Evolutionary conservation across 2,113 vertebrate species (phyloP).

Genomic region (Pygoscelis adeliae): DNA sequence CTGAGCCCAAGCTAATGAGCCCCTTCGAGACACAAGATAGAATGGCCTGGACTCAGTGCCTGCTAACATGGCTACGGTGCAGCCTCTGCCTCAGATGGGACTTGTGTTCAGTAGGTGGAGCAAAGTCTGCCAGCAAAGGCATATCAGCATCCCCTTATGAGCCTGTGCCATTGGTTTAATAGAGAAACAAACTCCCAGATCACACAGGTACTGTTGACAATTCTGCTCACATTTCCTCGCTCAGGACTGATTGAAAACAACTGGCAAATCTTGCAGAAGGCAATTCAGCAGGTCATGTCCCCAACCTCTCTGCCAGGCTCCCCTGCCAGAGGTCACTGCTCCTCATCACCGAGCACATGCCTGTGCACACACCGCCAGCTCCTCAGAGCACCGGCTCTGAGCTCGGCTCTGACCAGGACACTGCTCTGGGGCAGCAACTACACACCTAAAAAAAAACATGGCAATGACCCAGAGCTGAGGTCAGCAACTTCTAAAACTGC

Average conservation of each 20-base stretch:
- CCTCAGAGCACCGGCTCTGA: rapidly evolving
- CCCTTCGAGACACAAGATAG: neutral
- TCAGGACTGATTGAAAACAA: neutral
- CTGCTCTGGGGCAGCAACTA: neutral
- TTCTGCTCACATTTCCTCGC: neutral
- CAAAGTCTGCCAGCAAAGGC: neutral
- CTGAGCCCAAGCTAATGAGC: neutral
- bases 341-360: rapidly evolving
- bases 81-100: neutral
- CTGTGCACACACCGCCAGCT: neutral
- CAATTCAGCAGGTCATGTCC: neutral
- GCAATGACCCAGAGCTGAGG: neutral
- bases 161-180: neutral
- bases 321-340: neutral
- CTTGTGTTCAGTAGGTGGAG: neutral
- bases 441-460: too few species aligned
- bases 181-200: neutral
- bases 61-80: rapidly evolving
- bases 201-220: neutral
- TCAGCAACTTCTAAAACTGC: neutral
- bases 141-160: rapidly evolving
- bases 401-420: neutral
- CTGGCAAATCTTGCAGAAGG: neutral
- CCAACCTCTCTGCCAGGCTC: neutral
- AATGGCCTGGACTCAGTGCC: neutral